Conservation (phyloP, 2,113 vertebrate species). For the Reinhardtius hippoglossoides region DNA sequence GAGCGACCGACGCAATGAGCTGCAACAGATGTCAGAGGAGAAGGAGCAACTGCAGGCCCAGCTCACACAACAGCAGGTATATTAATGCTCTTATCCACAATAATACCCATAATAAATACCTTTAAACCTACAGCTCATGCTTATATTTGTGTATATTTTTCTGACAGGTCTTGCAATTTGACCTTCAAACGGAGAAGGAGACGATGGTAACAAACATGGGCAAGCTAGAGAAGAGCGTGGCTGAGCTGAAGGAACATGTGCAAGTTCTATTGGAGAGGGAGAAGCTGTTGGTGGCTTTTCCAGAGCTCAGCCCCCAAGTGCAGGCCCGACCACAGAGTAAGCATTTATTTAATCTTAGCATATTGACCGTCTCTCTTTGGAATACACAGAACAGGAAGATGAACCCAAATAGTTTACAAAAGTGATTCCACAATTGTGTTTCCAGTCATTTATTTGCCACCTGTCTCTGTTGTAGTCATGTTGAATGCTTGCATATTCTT, state of each 20-base stretch:
- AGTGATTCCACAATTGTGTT: background rate
- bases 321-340: constrained; percentile 86
- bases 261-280: constrained; percentile 83
- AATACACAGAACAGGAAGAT: background rate
- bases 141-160: background rate
- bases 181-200: constrained; percentile 83
- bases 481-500: background rate
- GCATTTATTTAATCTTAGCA: constrained; percentile 14
- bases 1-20: constrained; percentile 69
- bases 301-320: constrained; percentile 83
- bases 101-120: background rate
- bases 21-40: constrained; percentile 74
- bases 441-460: background rate
- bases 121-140: background rate
- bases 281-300: constrained; percentile 90
- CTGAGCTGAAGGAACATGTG: constrained; percentile 72
- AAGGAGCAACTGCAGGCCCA: constrained; percentile 74
- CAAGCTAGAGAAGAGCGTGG: constrained; percentile 71
- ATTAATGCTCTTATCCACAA: background rate
- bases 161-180: constrained; percentile 79
- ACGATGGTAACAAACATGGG: constrained; percentile 69
- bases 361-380: background rate
- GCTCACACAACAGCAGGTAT: constrained; percentile 85
- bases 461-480: background rate
- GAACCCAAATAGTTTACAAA: background rate